Conservation (phyloP, 2,888 invertebrate species). For the Mesorhabditis sp. region DNA sequence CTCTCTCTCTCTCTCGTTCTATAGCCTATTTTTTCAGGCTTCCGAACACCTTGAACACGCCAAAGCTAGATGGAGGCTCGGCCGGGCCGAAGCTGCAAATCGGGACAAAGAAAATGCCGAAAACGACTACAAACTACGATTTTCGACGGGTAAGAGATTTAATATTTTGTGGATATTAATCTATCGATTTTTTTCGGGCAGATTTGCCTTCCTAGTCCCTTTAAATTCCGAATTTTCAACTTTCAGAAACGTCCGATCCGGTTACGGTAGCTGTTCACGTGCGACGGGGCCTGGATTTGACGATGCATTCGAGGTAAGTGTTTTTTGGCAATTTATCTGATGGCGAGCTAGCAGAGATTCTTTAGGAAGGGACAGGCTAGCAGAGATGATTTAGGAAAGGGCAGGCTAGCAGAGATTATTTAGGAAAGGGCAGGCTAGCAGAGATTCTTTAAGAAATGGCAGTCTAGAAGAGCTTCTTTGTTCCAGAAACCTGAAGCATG, state of each 20-base stretch:
- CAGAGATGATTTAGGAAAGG: background rate
- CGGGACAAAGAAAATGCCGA: background rate
- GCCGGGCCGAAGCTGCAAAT: background rate
- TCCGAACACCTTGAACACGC: background rate
- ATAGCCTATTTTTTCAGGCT: background rate
- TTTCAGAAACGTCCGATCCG: conserved; percentile 24
- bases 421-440: too few relatives aligned
- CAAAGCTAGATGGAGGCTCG: background rate
- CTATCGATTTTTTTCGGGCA: background rate
- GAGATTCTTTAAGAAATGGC: background rate
- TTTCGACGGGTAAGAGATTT: background rate
- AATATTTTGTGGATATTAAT: background rate
- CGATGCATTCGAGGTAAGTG: conserved; percentile 43
- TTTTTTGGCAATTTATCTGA: background rate
- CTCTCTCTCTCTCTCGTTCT: conserved; percentile 4
- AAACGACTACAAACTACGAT: background rate
- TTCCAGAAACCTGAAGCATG: conserved; percentile 30
- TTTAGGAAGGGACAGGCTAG: too few relatives aligned
- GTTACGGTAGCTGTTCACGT: conserved; percentile 58
- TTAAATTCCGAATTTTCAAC: background rate
- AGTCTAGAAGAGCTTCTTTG: background rate
- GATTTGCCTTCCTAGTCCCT: background rate
- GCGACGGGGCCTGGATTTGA: conserved; percentile 59
- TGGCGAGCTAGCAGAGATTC: background rate
- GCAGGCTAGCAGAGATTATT: background rate